phyloP scores from a whole-genome alignment of 2,113 vertebrate species.

The Dicentrarchus labrax region DNA sequence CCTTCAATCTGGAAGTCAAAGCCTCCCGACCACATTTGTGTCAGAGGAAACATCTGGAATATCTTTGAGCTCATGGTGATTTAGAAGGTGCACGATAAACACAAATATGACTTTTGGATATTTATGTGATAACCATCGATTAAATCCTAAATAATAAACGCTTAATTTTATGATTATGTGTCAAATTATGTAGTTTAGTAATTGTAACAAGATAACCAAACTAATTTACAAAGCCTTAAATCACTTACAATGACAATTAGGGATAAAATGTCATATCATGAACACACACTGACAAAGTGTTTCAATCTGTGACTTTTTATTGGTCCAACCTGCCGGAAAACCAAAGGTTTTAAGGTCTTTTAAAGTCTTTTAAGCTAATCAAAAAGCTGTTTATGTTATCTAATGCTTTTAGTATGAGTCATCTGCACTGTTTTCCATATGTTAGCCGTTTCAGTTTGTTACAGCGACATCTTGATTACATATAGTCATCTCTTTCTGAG shows the following conservation, averaged over 20 bases:
- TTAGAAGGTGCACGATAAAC: background rate
- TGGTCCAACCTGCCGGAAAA: background rate
- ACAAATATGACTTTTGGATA: background rate
- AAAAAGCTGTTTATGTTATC: conserved; percentile 8
- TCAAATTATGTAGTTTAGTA: background rate
- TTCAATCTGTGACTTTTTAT: background rate
- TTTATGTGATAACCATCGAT: background rate
- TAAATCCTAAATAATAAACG: background rate
- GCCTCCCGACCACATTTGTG: conserved; percentile 29
- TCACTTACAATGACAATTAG: background rate
- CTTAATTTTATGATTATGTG: background rate
- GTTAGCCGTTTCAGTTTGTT: conserved; percentile 11
- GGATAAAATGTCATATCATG: background rate
- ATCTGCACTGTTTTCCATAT: conserved; percentile 34
- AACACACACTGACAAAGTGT: background rate
- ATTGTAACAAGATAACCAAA: background rate
- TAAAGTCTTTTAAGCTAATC: background rate
- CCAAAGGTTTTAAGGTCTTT: background rate
- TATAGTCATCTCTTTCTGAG: background rate
- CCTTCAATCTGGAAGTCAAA: conserved; percentile 13
- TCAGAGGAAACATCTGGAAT: conserved; percentile 58
- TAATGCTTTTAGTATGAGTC: conserved; percentile 23
- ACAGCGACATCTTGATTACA: conserved; percentile 28
- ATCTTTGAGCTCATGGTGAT: conserved; percentile 15
- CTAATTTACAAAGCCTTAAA: background rate